These are phyloP conservation scores for Stigmatopora argus DNA, from an alignment of 2,113 vertebrate genomes.

Conservation along the genomic window DNA sequence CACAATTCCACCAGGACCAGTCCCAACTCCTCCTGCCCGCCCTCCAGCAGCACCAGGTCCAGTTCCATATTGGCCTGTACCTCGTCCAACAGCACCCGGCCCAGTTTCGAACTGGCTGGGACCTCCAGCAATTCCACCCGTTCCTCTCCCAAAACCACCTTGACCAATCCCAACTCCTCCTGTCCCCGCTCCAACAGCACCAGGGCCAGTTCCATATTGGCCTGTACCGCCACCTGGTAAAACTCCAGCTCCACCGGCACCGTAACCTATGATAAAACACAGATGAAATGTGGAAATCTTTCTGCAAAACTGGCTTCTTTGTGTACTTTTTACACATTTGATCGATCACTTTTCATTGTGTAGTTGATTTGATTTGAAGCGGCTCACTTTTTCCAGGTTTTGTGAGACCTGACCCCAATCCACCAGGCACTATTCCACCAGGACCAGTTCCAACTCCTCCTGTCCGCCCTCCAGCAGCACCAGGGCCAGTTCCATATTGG, in stretches of 20 bases:
- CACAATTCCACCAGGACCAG: constrained; percentile 16
- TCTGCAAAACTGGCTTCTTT: neutral
- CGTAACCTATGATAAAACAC: constrained; percentile 54
- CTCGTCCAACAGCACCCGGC: constrained; percentile 34
- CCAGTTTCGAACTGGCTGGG: constrained; percentile 2
- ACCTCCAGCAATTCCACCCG: constrained; percentile 9
- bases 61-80: constrained; percentile 29
- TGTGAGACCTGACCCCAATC: constrained; percentile 11
- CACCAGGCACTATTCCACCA: constrained; percentile 20
- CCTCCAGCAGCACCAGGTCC: constrained; percentile 40
- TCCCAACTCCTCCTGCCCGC: constrained; percentile 36
- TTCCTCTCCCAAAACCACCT: constrained; percentile 14
- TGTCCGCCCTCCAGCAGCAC: constrained; percentile 20
- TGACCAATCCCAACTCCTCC: constrained; percentile 38
- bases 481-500: constrained; percentile 27
- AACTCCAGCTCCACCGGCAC: constrained; percentile 51
- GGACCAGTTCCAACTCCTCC: constrained; percentile 24
- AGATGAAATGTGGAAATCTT: neutral
- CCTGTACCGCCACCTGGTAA: constrained; percentile 37
- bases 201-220: constrained; percentile 35
- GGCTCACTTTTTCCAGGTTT: constrained; percentile 66
- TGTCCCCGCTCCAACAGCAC: constrained; percentile 29
- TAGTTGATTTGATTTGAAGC: constrained; percentile 2
- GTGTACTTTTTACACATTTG: constrained; percentile 9
- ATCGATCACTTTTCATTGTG: neutral